Base-by-base conservation (phyloP, 2,113 vertebrate species). In the Isichthys henryi region DNA sequence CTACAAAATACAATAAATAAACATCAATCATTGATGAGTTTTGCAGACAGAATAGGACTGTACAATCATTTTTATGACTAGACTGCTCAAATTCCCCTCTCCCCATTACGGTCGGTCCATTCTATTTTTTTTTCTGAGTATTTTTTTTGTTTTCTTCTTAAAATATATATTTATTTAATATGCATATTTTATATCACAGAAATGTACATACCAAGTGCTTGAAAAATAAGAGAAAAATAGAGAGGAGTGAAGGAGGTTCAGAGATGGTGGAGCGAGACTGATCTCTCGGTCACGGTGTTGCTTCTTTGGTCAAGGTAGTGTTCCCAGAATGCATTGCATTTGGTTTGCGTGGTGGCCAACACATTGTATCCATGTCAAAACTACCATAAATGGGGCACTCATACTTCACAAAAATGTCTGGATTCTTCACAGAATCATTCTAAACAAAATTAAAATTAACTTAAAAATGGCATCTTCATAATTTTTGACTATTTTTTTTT, bases 141-240 rank as follows among this genome's bases (percentile, higher is more conserved):
- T 31, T 90, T 90, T 92, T 92, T 92, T 90, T 83, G 91, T 95
- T 95, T 95, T 95, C 49, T 94, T 94, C 91, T 91, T 93, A 95
- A 96, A 95, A 96, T 95, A 95, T 95, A 95, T 94, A 90, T 93
- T 88, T 94, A 94, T 92, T 93, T 91, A 90, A 92, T 95, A 94
- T 95, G 94, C 92, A 95, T 95, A 95, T 94, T 92, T 91, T 95
- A 95, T 95, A 92, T 96, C 95, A 96, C 96, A 95, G 94, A 95
- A 95, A 94, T 96, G 92, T 96, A 96, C 95, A 96, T 94, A 95
- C 93, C 94, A 95, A 96, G 95, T 95, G 95, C 95, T 96, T 95
- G 89, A 92, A 92, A 93, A 93, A 91, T 93, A 91, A 77, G 50
- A 90, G 49, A 52, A 91, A 49, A 90, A 86, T 87, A 50, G 58